Percentiles rank a stretch among this genome's conserved stretches.
phyloP scores from a whole-genome alignment of 2,797 vertebrate species.

The Ispidina lecontei region DNA sequence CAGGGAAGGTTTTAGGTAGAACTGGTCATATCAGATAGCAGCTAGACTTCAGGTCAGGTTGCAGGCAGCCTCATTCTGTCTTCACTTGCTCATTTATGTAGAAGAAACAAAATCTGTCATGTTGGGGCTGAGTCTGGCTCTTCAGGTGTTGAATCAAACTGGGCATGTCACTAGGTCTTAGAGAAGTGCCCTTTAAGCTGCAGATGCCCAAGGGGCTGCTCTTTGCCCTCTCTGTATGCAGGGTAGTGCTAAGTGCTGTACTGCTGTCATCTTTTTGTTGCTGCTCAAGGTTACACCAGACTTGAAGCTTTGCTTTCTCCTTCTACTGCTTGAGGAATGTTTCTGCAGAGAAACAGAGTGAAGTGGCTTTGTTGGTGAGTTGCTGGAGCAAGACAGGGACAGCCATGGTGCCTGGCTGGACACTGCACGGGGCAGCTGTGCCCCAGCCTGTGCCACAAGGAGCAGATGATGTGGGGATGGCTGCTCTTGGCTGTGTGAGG shows the following conservation, averaged over 20 bases:
- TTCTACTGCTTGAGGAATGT: background rate
- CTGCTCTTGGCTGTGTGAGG: background rate
- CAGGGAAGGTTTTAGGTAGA: background rate
- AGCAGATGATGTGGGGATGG: background rate
- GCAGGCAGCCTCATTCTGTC: background rate
- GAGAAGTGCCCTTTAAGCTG: background rate
- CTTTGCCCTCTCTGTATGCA: background rate
- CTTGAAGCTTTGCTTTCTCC: background rate
- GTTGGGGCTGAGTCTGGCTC: background rate
- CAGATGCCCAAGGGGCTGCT: background rate
- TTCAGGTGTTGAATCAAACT: background rate
- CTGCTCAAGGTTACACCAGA: background rate
- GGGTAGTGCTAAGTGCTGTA: background rate
- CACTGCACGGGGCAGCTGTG: fast-evolving
- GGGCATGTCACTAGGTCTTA: background rate
- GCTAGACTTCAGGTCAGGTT: background rate
- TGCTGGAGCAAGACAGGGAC: background rate
- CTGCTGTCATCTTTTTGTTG: background rate
- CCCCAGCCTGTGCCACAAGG: background rate
- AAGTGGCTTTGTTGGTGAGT: background rate
- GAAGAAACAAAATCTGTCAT: background rate
- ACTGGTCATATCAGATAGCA: background rate
- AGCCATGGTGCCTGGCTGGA: background rate
- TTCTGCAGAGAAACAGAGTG: background rate
- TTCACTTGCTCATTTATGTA: background rate